A percentile compares a stretch with the other conserved stretches of the same genome.
Evolutionary conservation across 2,113 vertebrate genomes (phyloP).

Genomic region (Channa argus): DNA sequence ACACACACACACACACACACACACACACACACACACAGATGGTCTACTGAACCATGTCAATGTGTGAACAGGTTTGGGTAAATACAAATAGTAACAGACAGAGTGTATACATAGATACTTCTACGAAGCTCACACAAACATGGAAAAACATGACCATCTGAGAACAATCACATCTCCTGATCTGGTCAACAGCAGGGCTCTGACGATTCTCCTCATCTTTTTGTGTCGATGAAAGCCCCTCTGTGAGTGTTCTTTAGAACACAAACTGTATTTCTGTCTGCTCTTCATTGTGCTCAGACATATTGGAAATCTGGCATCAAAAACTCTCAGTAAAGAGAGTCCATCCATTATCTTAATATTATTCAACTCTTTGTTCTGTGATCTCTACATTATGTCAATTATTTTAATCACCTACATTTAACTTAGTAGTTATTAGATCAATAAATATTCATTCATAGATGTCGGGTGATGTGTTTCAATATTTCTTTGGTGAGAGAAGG

Average conservation of each 20-base stretch:
- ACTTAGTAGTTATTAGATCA: no score
- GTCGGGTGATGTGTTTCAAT: no score
- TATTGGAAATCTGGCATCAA: no score
- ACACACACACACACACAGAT: slow-evolving; percentile 1
- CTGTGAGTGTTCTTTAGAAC: background rate
- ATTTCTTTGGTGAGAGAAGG: no score
- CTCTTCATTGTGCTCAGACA: no score
- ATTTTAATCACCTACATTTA: no score
- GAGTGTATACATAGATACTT: background rate
- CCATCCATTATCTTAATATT: no score
- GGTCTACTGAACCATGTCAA: slow-evolving; percentile 13
- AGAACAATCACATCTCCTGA: background rate
- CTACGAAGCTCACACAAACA: slow-evolving; percentile 10
- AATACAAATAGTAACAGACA: slow-evolving; percentile 1
- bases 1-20: background rate
- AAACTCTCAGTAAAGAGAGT: no score
- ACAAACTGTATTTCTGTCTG: no score
- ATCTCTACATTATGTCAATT: no score
- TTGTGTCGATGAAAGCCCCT: background rate
- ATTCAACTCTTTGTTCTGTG: no score
- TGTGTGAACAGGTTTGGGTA: background rate
- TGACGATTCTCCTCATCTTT: background rate
- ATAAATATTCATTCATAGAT: no score
- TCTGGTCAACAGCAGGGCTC: background rate
- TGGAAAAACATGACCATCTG: background rate